These are phyloP conservation scores for Malurus splendens DNA, from an alignment of 2,797 vertebrate species.

Conservation along the genomic window DNA sequence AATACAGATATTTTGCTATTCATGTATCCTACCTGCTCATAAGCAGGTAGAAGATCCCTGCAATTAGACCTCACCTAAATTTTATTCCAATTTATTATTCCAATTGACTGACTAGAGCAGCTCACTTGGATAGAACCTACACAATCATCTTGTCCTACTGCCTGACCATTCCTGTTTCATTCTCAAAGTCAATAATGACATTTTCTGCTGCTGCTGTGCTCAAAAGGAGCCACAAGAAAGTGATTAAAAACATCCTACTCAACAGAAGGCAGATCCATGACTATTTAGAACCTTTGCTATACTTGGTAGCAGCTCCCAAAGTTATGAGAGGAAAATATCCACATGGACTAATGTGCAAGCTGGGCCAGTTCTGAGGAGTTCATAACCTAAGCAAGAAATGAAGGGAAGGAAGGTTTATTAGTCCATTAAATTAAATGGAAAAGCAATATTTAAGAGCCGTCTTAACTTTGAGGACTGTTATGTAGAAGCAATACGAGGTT, in stretches of 20 bases:
- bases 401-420: not conserved
- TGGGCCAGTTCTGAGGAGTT: not conserved
- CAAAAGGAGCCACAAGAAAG: not conserved
- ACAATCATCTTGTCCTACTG: not conserved
- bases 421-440: not conserved
- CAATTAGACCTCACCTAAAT: not conserved
- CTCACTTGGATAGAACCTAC: not conserved
- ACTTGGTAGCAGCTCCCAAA: not conserved
- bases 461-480: not conserved
- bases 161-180: not conserved
- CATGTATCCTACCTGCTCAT: not conserved
- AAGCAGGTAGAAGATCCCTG: not conserved
- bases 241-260: rapidly evolving
- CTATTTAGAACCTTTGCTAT: not conserved
- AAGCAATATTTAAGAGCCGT: not conserved
- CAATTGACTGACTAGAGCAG: not conserved
- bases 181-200: not conserved
- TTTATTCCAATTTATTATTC: not conserved
- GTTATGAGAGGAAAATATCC: not conserved
- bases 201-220: not conserved
- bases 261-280: not conserved
- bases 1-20: not conserved
- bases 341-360: not conserved
- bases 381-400: not conserved
- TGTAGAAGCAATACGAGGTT: not conserved